Evolutionary conservation across 1,140 invertebrate species (phyloP), one percentile per base, ranked within the genome.

Genomic region (Lucilia cuprina): DNA sequence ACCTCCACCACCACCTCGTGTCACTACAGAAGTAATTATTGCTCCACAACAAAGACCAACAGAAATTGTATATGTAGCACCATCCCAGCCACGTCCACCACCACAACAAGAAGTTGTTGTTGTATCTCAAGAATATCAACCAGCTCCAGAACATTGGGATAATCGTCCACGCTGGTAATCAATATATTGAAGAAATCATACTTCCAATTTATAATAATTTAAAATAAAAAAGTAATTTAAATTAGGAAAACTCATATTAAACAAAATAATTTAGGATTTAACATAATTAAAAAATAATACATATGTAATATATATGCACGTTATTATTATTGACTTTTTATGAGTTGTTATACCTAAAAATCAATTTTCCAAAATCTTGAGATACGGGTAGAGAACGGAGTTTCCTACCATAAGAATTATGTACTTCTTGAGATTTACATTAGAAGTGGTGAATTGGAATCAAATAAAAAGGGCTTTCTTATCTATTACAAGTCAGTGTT

Each of bases 121-220:
- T 49, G 75, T 78, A n/a, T 7, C 21, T 21, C 65, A n/a, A 21
- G 75, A n/a, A n/a, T 47, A 49, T 47, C 75, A 19, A 2, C 35
- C 75, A 41, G 14, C 75, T 47, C 41, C n/a, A 4, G 77, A 80
- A 25, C 77, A 80, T 21, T 80, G 77, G 77, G 77, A 80, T 34
- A 80, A 80, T 80, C 47, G 41, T 19, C 77, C 77, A 25, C 41
- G 77, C 4, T 80, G 77, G 77, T 80, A 25, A 41, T 41, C 30
- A n/a, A 60, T n/a, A 2, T 14, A 60, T 60, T 60, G n/a, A 17
- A 60, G n/a, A 60, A 60, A n/a, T 0, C 14, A 17, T 60, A 2
- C 13, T 60, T 17, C 5, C 14, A 60, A 60, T 60, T 41, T 41
- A 2, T 41, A 41, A 41, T 5, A 41, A 7, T 41, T 17, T 5